Evolutionary conservation across 2,888 invertebrate genomes (phyloP), one percentile per base, ranked within the genome.

Genomic region (Philereme transversata): DNA sequence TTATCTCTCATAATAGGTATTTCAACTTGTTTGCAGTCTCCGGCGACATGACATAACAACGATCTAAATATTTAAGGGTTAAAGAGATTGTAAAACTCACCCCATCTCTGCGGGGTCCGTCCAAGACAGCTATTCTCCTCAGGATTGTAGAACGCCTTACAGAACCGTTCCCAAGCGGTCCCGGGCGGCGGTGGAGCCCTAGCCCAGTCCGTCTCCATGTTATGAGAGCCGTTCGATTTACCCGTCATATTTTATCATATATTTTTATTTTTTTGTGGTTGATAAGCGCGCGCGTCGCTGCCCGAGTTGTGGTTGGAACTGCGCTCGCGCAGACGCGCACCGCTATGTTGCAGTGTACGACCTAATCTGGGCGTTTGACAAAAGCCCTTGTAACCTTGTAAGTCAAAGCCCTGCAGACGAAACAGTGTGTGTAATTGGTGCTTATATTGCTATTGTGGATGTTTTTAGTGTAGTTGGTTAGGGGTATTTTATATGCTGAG

Each of bases 71-170:
- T 2, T 2, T 22, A 22, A 22, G 22, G 22, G 22, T 22, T 22
- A 22, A 22, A 22, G 22, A 22, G 40, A 40, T 7, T 5, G 45
- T 22, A 22, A 22, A 11, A 79, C 90, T 87, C 69, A 91, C 91
- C 91, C 91, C 91, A 91, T 82, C 89, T 71, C 60, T 88, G 88
- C 38, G 89, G 82, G 45, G 91, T 91, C 22, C 91, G 73, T 36
- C 91, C 91, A 34, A 90, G 75, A 64, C 89, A 82, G 73, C 88
- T 90, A 5, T 84, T 83, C 10, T 91, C 90, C 0, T 86, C 83
- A 5, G 83, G 83, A 64, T 91, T 82, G 67, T 91, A 91, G 44
- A 90, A 77, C 0, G 81, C 78, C 52, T 78, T 83, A 6, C 77
- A 75, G 0, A 84, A 60, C 49, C 84, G 80, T 47, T 75, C 70